Base-by-base conservation (phyloP, 2,113 vertebrate species). In the Agelaius phoeniceus region DNA sequence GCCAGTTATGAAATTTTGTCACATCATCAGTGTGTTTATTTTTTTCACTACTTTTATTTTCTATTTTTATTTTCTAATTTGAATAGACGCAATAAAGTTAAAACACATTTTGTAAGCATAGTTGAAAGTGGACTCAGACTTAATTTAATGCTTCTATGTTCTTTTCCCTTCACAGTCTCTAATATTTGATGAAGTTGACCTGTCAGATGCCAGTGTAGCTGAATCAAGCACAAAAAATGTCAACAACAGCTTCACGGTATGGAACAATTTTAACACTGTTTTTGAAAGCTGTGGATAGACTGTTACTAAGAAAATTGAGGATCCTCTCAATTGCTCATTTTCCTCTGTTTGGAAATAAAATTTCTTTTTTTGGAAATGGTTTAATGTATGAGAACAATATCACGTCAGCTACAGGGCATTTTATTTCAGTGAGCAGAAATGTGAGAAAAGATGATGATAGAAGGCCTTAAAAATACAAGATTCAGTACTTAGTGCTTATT, bases 201-300 rank as follows among this genome's bases (percentile, higher is more conserved):
- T 99, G 82, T 99, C 99, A 31, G 99, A 99, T 96, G 99, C 99
- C 98, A 99, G 99, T 2, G 99, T 99, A 66, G 99, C 99, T 55
- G 99, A 99, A 98, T 99, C 99, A 28, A 99, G 99, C 98, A 99
- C 99, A 89, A 99, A 99, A 98, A 99, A 99, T 98, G 99, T 99
- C 95, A 99, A 99, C 98, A 99, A 99, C 98, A 99, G 99, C 97
- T 99, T 99, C 98, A 99, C 99, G 97, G 99, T 99, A 99, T 97
- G 99, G 90, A 83, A 46, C 27, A 90, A 31, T 79, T 94, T 76
- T 81, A 69, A 86, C 30, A 86, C 23, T 77, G 8, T 7, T 71
- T 33, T 83, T 17, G 16, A 84, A 71, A 72, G 46, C 39, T 48
- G 9, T 41, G 48, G 30, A 28, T 66, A 90, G 31, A 24, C 28